Base-by-base conservation (phyloP, 2,888 invertebrate species). In the Phaedon cochleariae region DNA sequence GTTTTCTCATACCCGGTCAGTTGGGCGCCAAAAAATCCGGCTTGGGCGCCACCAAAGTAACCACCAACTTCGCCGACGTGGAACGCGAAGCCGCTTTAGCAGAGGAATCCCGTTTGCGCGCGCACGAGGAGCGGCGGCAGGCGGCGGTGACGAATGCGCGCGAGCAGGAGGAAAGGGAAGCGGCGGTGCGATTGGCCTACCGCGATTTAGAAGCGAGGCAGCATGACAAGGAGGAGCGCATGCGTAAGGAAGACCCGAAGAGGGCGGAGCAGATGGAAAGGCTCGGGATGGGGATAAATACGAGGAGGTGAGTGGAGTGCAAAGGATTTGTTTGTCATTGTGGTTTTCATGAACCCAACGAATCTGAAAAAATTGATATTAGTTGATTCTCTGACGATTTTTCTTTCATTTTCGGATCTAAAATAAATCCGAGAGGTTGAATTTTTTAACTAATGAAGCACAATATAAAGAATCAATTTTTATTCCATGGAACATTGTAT, bases 31-130 rank as follows among this genome's bases (percentile, higher is more conserved):
- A 94, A 71, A 97, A 95, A 81, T 90, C 93, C 37, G 94, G 94
- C 0, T 85, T 98, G 59, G 98, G 98, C 55, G 99, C 98, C 15
- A 97, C 96, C 57, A 94, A 95, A 82, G 96, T 98, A 22, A 93
- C 93, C 77, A 90, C 96, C 2, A 96, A 98, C 85, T 99, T 99
- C 83, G 94, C 94, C 17, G 97, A 97, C 79, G 90, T 98, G 67
- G 98, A 98, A 84, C 90, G 92, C 71, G 93, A 94, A 78, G 97
- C 97, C 5, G 91, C 92, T 76, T 87, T 93, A 83, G 90, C 92
- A 1, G 94, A 96, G 83, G 92, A 94, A 81, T 87, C 91, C 12
- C 77, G 77, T 22, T 59, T 79, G 55, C 80, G 82, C 37, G 81
- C 82, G n/a, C 80, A 81, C 26, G 84, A 84, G 65, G 85, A 85